Conservation (phyloP, 2,888 invertebrate genomes). For the Augochlorella aurata region DNA sequence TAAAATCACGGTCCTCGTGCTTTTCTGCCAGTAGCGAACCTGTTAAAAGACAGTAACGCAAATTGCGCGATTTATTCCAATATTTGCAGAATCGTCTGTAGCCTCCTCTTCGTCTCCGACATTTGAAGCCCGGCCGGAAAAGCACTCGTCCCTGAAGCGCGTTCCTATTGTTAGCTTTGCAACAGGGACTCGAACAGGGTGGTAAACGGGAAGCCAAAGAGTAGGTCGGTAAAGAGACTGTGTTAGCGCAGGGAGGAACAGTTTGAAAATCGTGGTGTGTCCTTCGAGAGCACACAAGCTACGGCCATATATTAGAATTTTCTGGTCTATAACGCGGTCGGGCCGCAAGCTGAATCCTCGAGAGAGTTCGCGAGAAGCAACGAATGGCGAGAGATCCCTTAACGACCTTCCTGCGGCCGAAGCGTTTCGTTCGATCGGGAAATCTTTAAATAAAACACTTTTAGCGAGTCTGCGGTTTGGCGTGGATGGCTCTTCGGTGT, state of each 20-base stretch:
- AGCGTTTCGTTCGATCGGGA: constrained; percentile 37
- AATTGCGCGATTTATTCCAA: not conserved
- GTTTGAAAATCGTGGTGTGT: constrained; percentile 8
- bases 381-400: constrained; percentile 58
- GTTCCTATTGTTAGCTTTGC: constrained; percentile 2
- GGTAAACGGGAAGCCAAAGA: constrained; percentile 3
- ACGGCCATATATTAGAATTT: constrained; percentile 56
- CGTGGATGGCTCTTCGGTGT: constrained; percentile 62
- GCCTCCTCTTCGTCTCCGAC: not conserved
- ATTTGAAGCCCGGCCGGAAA: not conserved
- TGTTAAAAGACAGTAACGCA: not conserved
- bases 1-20: not conserved
- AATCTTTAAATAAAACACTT: constrained; percentile 66
- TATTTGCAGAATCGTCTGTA: not conserved
- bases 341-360: constrained; percentile 28
- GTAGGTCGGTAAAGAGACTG: not conserved
- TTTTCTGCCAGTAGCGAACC: not conserved
- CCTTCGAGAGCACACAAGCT: constrained; percentile 23
- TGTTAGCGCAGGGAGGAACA: not conserved
- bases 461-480: constrained; percentile 48
- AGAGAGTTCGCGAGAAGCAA: constrained; percentile 26
- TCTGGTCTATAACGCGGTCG: constrained; percentile 26
- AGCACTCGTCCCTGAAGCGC: not conserved
- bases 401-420: constrained; percentile 57
- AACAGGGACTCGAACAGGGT: not conserved